Evolutionary conservation across 1,140 invertebrate genomes (phyloP).

Genomic region (Papilio aristodemus): DNA sequence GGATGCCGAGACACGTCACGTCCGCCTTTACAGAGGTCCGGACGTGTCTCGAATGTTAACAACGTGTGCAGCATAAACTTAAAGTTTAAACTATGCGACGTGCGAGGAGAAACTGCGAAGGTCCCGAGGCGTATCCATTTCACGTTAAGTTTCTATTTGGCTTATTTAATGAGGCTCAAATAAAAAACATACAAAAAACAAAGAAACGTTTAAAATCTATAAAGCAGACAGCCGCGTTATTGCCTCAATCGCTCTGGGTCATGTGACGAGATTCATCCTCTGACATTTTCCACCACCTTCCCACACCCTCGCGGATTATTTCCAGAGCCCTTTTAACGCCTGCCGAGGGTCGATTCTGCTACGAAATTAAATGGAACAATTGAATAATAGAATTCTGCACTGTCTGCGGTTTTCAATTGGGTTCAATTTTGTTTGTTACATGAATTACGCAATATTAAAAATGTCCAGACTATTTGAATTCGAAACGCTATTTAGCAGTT

Average conservation of each 20-base stretch:
- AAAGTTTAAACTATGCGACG: constrained; percentile 15
- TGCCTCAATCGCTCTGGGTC: constrained; percentile 52
- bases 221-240: constrained; percentile 41
- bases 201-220: constrained; percentile 42
- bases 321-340: constrained; percentile 63
- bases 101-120: constrained; percentile 6
- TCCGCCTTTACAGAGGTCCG: constrained; percentile 60
- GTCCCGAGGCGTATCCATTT: not conserved
- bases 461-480: constrained; percentile 35
- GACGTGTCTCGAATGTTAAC: constrained; percentile 57
- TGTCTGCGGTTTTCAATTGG: constrained; percentile 43
- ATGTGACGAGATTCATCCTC: constrained; percentile 46
- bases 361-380: constrained; percentile 61
- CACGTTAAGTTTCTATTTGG: constrained; percentile 6
- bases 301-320: constrained; percentile 46
- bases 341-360: constrained; percentile 47
- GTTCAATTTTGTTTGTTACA: constrained; percentile 40
- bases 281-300: constrained; percentile 52
- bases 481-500: not conserved
- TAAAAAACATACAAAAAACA: constrained; percentile 30
- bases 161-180: not conserved
- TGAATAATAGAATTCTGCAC: constrained; percentile 55
- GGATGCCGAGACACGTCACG: constrained; percentile 49
- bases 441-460: constrained; percentile 33
- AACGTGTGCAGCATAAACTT: not conserved